Evolutionary conservation across 1,140 invertebrate genomes (phyloP).

Genomic region (Pissodes strobi): DNA sequence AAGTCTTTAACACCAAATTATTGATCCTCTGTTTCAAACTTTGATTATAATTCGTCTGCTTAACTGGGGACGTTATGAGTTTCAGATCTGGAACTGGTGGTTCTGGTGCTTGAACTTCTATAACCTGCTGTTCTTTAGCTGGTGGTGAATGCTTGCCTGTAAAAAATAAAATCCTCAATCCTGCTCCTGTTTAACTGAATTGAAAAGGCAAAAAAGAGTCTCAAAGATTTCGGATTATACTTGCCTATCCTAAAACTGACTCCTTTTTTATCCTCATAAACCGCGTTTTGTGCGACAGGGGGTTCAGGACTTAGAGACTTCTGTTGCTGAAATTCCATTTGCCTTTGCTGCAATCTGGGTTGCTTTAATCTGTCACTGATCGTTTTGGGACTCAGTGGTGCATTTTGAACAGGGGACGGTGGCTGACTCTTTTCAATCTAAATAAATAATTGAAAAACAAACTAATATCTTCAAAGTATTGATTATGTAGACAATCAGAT

Average conservation of each 20-base stretch:
- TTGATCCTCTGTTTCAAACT: constrained; percentile 85
- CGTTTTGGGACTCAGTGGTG: constrained; percentile 42
- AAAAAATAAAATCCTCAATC: constrained; percentile 3
- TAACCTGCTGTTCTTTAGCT: not conserved
- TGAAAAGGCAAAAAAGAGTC: not conserved
- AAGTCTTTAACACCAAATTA: constrained; percentile 82
- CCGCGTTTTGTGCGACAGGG: constrained; percentile 12
- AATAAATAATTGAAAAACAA: not conserved
- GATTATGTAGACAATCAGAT: no score
- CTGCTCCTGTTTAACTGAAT: not conserved
- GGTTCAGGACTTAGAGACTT: constrained; percentile 45
- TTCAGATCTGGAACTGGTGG: constrained; percentile 29
- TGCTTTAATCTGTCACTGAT: constrained; percentile 53
- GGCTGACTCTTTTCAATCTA: constrained; percentile 11
- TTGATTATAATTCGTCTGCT: constrained; percentile 61
- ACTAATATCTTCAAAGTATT: no score
- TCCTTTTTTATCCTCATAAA: constrained; percentile 23
- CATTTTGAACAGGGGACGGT: constrained; percentile 1
- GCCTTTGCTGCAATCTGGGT: constrained; percentile 49
- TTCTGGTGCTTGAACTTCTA: not conserved
- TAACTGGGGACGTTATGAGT: not conserved
- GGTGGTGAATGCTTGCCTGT: not conserved
- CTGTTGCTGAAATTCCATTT: constrained; percentile 37
- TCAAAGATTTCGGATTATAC: not conserved
- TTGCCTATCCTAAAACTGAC: constrained; percentile 40